These are phyloP conservation scores for Tapirus indicus DNA, from an alignment of 2,797 vertebrate species.

Conservation along the genomic window DNA sequence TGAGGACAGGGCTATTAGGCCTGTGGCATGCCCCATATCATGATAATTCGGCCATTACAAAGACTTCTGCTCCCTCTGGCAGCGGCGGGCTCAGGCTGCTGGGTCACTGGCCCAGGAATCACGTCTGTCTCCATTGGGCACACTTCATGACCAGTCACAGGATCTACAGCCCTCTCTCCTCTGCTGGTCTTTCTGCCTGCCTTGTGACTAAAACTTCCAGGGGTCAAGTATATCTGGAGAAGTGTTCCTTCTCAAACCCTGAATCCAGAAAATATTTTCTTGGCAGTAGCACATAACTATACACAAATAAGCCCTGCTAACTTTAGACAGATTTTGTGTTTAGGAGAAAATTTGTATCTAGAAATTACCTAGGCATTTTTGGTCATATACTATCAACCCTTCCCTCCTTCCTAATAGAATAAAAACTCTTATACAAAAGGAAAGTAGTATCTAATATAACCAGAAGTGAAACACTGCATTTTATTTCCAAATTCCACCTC, in stretches of 20 bases:
- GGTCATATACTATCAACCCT: neutral
- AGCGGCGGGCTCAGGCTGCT: neutral
- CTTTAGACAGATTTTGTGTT: neutral
- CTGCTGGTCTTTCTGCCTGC: neutral
- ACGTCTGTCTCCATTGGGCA: neutral
- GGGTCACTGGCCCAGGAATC: neutral
- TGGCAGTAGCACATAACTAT: no score
- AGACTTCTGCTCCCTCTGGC: neutral
- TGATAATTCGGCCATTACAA: neutral
- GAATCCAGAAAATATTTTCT: neutral
- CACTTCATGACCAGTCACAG: no score
- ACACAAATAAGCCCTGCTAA: no score
- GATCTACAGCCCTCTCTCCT: neutral
- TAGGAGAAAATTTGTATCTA: neutral
- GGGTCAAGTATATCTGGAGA: no score
- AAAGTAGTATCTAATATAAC: neutral
- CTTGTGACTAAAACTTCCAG: neutral
- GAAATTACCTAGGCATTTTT: neutral
- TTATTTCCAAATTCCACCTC: neutral
- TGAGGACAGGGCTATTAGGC: neutral
- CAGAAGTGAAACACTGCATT: rapidly evolving
- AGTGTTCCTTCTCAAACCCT: neutral
- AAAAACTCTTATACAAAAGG: neutral
- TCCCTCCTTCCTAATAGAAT: neutral
- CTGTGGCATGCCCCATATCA: rapidly evolving